Evolutionary conservation across 2,888 invertebrate species (phyloP).

Genomic region (Anodontia alba): DNA sequence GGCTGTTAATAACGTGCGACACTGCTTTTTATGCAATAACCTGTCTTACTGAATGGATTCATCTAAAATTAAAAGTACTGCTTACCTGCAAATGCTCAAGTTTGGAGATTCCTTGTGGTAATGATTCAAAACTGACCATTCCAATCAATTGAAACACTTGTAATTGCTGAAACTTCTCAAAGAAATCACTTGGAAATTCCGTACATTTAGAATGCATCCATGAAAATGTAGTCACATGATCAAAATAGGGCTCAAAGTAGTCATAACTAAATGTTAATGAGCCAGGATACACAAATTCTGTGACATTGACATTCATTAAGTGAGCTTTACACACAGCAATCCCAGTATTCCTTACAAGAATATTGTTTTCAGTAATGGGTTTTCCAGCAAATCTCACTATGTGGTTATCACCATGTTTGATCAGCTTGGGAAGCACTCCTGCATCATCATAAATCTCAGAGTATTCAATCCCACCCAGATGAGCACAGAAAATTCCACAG

Average conservation of each 20-base stretch:
- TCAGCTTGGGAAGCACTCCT: conserved; percentile 48
- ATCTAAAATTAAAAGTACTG: no score
- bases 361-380: conserved; percentile 43
- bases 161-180: conserved; percentile 69
- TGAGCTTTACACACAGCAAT: conserved; percentile 65
- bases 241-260: conserved; percentile 71
- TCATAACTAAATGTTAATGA: conserved; percentile 58
- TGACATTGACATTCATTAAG: conserved; percentile 42
- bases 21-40: no score
- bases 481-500: conserved; percentile 72
- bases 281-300: conserved; percentile 17
- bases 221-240: conserved; percentile 65
- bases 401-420: conserved; percentile 48
- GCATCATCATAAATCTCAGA: conserved; percentile 56
- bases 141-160: conserved; percentile 51
- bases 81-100: conserved; percentile 63
- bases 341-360: conserved; percentile 35
- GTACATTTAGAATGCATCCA: conserved; percentile 55
- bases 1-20: no score
- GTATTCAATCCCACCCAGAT: conserved; percentile 68
- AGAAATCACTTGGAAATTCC: conserved; percentile 67
- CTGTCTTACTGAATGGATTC: no score
- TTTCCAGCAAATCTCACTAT: conserved; percentile 33
- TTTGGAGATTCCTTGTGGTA: conserved; percentile 66
- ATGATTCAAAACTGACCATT: conserved; percentile 36